Evolutionary conservation across 2,797 vertebrate genomes (phyloP).

Genomic region (Chelon auratus): DNA sequence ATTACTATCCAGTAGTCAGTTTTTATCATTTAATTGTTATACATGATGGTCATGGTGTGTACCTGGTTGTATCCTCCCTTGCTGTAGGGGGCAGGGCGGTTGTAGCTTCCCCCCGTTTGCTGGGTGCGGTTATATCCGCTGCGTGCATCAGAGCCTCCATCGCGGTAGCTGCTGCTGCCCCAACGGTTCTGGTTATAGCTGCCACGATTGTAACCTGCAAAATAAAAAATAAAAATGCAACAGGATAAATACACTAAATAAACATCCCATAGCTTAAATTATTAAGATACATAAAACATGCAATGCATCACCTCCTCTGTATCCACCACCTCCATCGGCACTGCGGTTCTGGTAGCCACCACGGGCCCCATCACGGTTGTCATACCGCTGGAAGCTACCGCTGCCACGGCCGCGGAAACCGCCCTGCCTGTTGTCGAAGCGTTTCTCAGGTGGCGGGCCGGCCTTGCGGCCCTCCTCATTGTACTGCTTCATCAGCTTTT

Average conservation of each 20-base stretch:
- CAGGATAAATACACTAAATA: background rate
- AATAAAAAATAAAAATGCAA: background rate
- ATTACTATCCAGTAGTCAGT: background rate
- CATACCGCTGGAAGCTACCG: conserved; percentile 86
- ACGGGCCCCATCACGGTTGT: conserved; percentile 84
- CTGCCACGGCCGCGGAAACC: conserved; percentile 85
- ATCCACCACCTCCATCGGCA: conserved; percentile 74
- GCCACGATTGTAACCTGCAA: conserved; percentile 86
- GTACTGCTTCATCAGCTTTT: conserved; percentile 90
- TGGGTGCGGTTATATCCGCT: conserved; percentile 86
- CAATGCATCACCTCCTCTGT: conserved; percentile 78
- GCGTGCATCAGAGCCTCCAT: conserved; percentile 84
- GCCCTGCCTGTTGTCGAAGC: conserved; percentile 87
- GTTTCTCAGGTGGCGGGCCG: conserved; percentile 91
- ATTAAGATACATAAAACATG: too few species aligned
- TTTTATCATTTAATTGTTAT: background rate
- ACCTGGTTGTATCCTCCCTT: conserved; percentile 84
- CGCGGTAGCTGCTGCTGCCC: conserved; percentile 84
- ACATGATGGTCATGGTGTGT: background rate
- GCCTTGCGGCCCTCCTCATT: conserved; percentile 93
- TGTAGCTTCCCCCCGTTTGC: conserved; percentile 78
- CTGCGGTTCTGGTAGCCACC: conserved; percentile 84
- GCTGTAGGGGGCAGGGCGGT: conserved; percentile 77
- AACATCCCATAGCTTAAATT: too few species aligned
- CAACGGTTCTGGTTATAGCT: conserved; percentile 90